Evolutionary conservation across 2,797 vertebrate genomes (phyloP).

Genomic region (Phoxinus dragarum): DNA sequence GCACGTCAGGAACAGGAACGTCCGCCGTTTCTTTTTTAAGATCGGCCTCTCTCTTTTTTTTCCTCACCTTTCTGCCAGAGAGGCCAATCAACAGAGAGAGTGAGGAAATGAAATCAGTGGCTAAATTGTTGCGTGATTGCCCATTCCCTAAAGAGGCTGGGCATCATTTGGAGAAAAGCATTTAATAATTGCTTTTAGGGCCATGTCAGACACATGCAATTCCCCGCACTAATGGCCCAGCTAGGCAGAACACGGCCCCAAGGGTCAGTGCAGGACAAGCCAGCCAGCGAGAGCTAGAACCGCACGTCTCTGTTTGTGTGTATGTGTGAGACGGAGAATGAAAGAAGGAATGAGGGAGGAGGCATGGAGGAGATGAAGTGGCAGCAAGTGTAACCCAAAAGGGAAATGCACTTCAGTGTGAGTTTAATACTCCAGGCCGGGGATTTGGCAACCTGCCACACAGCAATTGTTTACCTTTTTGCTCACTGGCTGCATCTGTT

Average conservation of each 20-base stretch:
- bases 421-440: conserved; percentile 96
- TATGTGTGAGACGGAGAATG: conserved; percentile 54
- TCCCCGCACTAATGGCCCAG: conserved; percentile 94
- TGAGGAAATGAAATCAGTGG: conserved; percentile 98
- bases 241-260: conserved; percentile 90
- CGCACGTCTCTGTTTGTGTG: conserved; percentile 62
- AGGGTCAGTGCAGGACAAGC: conserved; percentile 88
- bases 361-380: conserved; percentile 95
- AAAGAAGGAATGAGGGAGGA: conserved; percentile 73
- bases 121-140: conserved; percentile 99
- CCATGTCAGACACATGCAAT: conserved; percentile 98
- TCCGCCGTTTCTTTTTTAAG: not conserved
- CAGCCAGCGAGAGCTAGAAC: conserved; percentile 78
- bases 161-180: conserved; percentile 99
- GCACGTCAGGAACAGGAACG: not conserved
- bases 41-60: not conserved
- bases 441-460: conserved; percentile 95
- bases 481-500: conserved; percentile 98
- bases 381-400: conserved; percentile 97
- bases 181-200: conserved; percentile 99
- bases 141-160: conserved; percentile 94
- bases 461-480: conserved; percentile 99
- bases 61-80: conserved; percentile 9
- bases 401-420: conserved; percentile 96
- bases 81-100: conserved; percentile 49